A percentile compares a stretch with the other conserved stretches of the same genome.
Evolutionary conservation across 2,113 vertebrate genomes (phyloP).

Genomic region (Hippopotamus amphibius): DNA sequence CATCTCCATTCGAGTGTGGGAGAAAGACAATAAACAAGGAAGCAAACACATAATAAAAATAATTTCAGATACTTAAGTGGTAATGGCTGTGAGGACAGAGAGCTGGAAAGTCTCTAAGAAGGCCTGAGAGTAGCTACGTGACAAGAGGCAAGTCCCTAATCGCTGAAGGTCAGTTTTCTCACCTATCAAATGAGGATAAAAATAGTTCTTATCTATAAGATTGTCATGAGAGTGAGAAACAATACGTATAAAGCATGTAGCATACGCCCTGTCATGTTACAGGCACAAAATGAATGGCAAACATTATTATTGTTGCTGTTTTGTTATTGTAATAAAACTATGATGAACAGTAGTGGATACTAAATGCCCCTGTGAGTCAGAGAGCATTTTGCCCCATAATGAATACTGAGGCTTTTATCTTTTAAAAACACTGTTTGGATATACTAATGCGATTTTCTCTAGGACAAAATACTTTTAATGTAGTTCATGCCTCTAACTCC

Average conservation of each 20-base stretch:
- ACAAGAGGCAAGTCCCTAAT: not conserved
- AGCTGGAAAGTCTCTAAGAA: not conserved
- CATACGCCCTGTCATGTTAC: not conserved
- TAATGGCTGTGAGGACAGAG: not conserved
- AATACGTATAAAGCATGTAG: not conserved
- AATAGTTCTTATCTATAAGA: not conserved
- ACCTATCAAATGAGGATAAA: not conserved
- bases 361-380: not conserved
- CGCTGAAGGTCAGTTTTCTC: not conserved
- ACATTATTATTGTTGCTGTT: slow-evolving; percentile 10
- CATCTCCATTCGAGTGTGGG: not conserved
- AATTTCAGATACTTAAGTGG: not conserved
- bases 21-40: slow-evolving; percentile 6
- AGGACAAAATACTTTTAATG: slow-evolving; percentile 17
- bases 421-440: not conserved
- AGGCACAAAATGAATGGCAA: not conserved
- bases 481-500: slow-evolving; percentile 17
- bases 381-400: not conserved
- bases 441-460: not conserved
- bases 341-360: not conserved
- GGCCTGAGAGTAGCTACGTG: not conserved
- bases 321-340: not conserved
- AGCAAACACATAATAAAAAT: slow-evolving; percentile 28
- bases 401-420: not conserved
- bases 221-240: not conserved